A percentile compares a stretch with the other conserved stretches of the same genome.
Conservation (phyloP, 2,888 invertebrate species). For the Corbicula japonica region DNA sequence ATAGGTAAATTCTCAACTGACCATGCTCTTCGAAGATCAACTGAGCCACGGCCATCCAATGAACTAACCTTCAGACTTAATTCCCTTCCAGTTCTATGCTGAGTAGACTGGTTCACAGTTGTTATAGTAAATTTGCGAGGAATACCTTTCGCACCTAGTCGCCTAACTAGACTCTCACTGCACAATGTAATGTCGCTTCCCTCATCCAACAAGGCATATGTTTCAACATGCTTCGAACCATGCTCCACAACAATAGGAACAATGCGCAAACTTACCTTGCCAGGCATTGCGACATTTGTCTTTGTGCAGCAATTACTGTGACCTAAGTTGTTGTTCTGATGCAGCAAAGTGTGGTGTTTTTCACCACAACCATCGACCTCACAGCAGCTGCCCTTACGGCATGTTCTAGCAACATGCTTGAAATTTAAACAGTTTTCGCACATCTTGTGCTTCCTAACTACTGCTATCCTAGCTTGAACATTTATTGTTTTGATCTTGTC, state of each 20-base stretch:
- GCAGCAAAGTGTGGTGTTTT: not conserved
- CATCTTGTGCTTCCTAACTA: not conserved
- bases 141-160: constrained; percentile 9
- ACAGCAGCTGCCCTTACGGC: not conserved
- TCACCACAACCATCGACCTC: not conserved
- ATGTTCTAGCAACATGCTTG: not conserved
- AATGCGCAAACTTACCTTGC: constrained; percentile 15
- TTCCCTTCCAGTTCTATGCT: constrained; percentile 1
- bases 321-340: not conserved
- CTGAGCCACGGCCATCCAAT: not conserved
- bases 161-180: constrained; percentile 4
- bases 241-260: constrained; percentile 6
- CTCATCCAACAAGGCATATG: not conserved
- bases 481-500: not conserved
- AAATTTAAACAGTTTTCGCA: not conserved
- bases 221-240: not conserved
- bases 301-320: not conserved
- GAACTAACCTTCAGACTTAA: not conserved
- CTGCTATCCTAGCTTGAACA: not conserved
- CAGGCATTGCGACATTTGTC: not conserved
- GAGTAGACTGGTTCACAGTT: not conserved
- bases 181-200: constrained; percentile 15
- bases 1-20: not conserved
- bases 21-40: not conserved
- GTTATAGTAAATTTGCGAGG: constrained; percentile 14